Base-by-base conservation (phyloP, 2,797 vertebrate species). In the Haliaeetus vocifer region DNA sequence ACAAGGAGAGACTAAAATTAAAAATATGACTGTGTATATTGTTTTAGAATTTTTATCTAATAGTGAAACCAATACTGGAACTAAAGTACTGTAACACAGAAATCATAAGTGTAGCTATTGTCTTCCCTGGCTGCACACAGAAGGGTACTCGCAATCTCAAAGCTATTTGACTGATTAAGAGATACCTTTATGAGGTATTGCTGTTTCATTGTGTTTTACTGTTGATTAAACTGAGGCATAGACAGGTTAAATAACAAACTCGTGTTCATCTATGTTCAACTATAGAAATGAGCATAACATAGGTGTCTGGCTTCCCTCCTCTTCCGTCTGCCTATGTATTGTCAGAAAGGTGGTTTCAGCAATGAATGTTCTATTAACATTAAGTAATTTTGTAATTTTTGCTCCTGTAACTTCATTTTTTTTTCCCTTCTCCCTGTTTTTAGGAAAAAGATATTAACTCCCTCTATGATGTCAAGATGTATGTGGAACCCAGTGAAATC, bases 401-500 rank as follows among this genome's bases (percentile, higher is more conserved):
- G 73, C 44, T 85, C 13, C 35, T 56, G 21, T 86, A 80, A 49
- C n/a, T 37, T 62, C 25, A 17, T 37, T 3, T 81, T 56, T 75
- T 75, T 35, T 86, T 35, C 52, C 52, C 15, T 72, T 40, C 76
- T 97, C 80, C 76, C 42, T 44, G 56, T 59, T 93, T 94, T 66
- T 97, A 99, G 99, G 99, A 99, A 95, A 98, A 98, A 95, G 98
- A 98, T 92, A 98, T 98, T 52, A 99, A 98, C 85, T 98, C 98
- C 14, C 98, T 99, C 67, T 99, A 99, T 65, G 99, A 98, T 3
- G 96, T 98, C 91, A 99, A 98, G 96, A 98, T 98, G 59, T 99
- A 99, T 4, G 99, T 99, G 97, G 98, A 99, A 38, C 99, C 99
- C 56, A 99, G 99, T 66, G 99, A 99, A 97, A 99, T 99, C 55